Evolutionary conservation across 2,888 invertebrate genomes (phyloP), one percentile per base, ranked within the genome.

Genomic region (Shargacucullia verbasci): DNA sequence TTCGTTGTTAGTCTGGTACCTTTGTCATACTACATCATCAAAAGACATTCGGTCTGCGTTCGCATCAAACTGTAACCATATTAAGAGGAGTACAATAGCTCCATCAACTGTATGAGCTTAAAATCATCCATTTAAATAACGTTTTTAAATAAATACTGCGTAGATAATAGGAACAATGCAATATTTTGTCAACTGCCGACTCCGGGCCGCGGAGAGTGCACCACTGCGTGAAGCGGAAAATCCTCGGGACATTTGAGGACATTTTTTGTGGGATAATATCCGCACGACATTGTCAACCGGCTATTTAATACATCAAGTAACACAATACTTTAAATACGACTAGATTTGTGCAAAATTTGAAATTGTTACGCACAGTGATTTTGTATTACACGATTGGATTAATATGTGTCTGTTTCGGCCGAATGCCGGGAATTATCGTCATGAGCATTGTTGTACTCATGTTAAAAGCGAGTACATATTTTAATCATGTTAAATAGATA

Each of bases 111-210:
- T 87, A 88, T 85, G 85, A 87, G 93, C 90, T 94, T 92, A 93
- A 90, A 92, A 91, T 93, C 93, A 94, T 92, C 90, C 92, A 93
- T 93, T 93, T 93, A 92, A 93, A 93, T 93, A 92, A 92, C 91
- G 89, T 93, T 94, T 93, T 93, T 93, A 94, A 94, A 94, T 93
- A 94, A 94, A 94, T 94, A 94, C 92, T 85, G 85, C 79, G 84
- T 82, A 89, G 88, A 93, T 93, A 93, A 94, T 92, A 93, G 92
- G 91, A 89, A 94, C 94, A 94, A 94, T 93, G 88, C 90, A 92
- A 94, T 94, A 94, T 94, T 94, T 93, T 94, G 94, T 94, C 94
- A 94, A 94, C 94, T 94, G 94, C 89, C 90, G 90, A 88, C 85
- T 88, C 86, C 83, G 89, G 84, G 81, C 84, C 85, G 86, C 87